Conservation (phyloP, 2,113 vertebrate genomes). For the Pagrus major region DNA sequence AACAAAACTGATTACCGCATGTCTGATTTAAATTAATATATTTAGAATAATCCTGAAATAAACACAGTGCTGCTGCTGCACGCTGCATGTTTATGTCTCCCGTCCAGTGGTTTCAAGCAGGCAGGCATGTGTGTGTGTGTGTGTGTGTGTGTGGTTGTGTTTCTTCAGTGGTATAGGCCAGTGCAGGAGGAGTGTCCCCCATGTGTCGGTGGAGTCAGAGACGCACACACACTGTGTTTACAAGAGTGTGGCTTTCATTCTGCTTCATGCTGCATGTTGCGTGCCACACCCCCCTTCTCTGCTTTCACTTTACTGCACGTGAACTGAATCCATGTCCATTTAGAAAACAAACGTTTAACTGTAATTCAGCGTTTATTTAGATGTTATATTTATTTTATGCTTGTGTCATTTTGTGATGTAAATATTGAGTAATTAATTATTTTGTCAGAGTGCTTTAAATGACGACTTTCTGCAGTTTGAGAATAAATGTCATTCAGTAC, state of each 20-base stretch:
- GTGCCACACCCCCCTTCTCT: conserved; percentile 47
- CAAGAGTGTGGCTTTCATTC: conserved; percentile 40
- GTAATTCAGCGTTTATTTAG: neutral
- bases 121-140: no score
- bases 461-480: neutral
- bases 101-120: no score
- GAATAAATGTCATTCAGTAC: neutral
- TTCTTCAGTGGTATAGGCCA: conserved; percentile 43
- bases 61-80: conserved; percentile 33
- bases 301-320: conserved; percentile 1
- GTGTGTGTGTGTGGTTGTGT: no score
- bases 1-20: conserved; percentile 34
- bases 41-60: conserved; percentile 26
- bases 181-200: conserved; percentile 28
- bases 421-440: neutral
- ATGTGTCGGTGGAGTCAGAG: conserved; percentile 46
- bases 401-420: neutral
- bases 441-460: neutral
- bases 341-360: neutral
- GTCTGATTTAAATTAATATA: conserved; percentile 32
- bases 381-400: neutral
- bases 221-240: conserved; percentile 50
- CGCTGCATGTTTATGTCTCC: conserved; percentile 3
- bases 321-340: neutral
- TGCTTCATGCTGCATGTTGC: conserved; percentile 46